phyloP scores from a whole-genome alignment of 1,140 invertebrate species.

The Drosophila kurseongensis region DNA sequence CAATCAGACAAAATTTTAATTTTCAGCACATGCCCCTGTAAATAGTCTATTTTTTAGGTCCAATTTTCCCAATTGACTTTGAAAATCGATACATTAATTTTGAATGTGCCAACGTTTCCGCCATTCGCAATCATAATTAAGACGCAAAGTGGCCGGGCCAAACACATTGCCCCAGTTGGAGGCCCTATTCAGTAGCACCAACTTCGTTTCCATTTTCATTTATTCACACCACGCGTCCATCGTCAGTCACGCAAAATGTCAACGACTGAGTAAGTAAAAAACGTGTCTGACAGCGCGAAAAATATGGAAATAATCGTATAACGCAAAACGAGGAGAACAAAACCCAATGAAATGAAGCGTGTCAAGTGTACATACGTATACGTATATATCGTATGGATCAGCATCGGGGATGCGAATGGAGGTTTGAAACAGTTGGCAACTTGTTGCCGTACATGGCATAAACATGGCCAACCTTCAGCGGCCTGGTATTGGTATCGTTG shows the following conservation, averaged over 20 bases:
- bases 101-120: slow-evolving; percentile 31
- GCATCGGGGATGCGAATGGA: slow-evolving; percentile 1
- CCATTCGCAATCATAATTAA: slow-evolving; percentile 74
- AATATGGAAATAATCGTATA: slow-evolving; percentile 71
- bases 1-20: background rate
- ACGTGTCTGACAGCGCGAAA: slow-evolving; percentile 72
- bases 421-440: slow-evolving; percentile 54
- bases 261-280: slow-evolving; percentile 80
- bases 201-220: slow-evolving; percentile 75
- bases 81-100: slow-evolving; percentile 64
- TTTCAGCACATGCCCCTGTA: background rate
- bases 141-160: slow-evolving; percentile 64
- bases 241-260: slow-evolving; percentile 83
- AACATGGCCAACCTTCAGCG: slow-evolving; percentile 61
- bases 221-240: slow-evolving; percentile 80
- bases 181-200: slow-evolving; percentile 59
- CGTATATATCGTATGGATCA: background rate
- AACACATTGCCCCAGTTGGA: slow-evolving; percentile 68
- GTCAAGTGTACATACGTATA: slow-evolving; percentile 56
- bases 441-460: slow-evolving; percentile 67
- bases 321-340: slow-evolving; percentile 56
- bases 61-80: slow-evolving; percentile 41
- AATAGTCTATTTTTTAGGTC: background rate
- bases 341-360: slow-evolving; percentile 80
- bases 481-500: slow-evolving; percentile 36